phyloP scores from a whole-genome alignment of 2,113 vertebrate species.

The Tenebrosternarchus preto region DNA sequence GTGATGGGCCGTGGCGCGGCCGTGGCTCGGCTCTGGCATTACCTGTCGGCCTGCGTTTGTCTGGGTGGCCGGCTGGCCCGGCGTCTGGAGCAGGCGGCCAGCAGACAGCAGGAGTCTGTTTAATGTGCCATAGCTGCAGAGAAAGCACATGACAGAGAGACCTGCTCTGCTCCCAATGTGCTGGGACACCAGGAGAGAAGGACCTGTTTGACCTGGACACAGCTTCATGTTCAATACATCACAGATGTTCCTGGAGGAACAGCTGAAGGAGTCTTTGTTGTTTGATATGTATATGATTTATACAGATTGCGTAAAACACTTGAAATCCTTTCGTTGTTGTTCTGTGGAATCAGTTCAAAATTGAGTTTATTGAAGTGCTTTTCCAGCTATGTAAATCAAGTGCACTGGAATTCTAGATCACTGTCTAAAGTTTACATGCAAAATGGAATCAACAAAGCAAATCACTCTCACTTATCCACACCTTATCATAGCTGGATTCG shows the following conservation, averaged over 20 bases:
- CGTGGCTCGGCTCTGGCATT: constrained; percentile 20
- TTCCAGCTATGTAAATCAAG: neutral
- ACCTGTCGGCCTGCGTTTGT: constrained; percentile 52
- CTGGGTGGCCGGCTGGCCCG: constrained; percentile 32
- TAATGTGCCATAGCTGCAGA: constrained; percentile 47
- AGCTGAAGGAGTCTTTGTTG: constrained; percentile 35
- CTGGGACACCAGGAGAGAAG: constrained; percentile 26
- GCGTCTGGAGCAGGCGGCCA: constrained; percentile 31
- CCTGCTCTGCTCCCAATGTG: constrained; percentile 36
- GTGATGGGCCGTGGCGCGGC: constrained; percentile 23
- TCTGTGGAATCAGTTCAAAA: constrained; percentile 5
- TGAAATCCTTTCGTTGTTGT: neutral
- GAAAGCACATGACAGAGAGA: constrained; percentile 42
- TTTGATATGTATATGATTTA: constrained; percentile 27
- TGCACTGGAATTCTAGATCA: neutral
- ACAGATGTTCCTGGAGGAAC: constrained; percentile 25
- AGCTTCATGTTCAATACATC: constrained; percentile 42
- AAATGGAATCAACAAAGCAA: neutral
- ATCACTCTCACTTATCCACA: neutral
- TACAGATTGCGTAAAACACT: constrained; percentile 25
- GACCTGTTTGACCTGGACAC: constrained; percentile 44
- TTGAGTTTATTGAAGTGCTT: constrained; percentile 1
- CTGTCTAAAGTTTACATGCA: neutral
- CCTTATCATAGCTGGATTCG: constrained; percentile 6
- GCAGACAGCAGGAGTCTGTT: constrained; percentile 53